Evolutionary conservation across 2,797 vertebrate species (phyloP).

Genomic region (Aldrovandia affinis): DNA sequence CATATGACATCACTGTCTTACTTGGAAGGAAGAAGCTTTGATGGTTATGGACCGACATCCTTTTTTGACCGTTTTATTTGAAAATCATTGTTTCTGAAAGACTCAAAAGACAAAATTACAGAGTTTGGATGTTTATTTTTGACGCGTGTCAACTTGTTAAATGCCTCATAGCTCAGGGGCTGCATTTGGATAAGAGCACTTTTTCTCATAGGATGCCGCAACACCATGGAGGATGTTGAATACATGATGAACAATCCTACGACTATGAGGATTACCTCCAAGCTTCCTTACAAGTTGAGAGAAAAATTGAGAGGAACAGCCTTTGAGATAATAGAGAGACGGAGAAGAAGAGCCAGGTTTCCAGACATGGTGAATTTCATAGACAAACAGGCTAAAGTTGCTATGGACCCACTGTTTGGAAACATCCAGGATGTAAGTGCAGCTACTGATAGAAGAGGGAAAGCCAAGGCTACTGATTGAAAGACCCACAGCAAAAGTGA

Average conservation of each 20-base stretch:
- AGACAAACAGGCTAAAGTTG: background rate
- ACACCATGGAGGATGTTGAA: conserved; percentile 3
- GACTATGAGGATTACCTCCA: background rate
- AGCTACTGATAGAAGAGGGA: too few relatives aligned
- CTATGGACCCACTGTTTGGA: background rate
- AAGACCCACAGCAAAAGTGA: too few relatives aligned
- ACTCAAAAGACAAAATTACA: too few relatives aligned
- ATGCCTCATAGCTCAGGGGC: too few relatives aligned
- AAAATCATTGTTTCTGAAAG: too few relatives aligned
- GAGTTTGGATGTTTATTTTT: too few relatives aligned
- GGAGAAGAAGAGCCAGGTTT: background rate
- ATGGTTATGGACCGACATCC: too few relatives aligned
- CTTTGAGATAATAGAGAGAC: background rate
- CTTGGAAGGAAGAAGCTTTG: too few relatives aligned
- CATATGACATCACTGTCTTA: too few relatives aligned
- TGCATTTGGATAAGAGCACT: too few relatives aligned
- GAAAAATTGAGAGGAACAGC: background rate
- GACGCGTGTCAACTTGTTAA: too few relatives aligned
- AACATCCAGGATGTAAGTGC: conserved; percentile 1
- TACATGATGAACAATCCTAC: background rate
- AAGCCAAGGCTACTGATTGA: background rate
- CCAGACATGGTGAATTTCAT: background rate
- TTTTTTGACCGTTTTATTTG: too few relatives aligned
- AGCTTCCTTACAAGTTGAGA: background rate
- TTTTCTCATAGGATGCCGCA: background rate